phyloP scores from a whole-genome alignment of 2,113 vertebrate species.

The Rattus norvegicus region DNA sequence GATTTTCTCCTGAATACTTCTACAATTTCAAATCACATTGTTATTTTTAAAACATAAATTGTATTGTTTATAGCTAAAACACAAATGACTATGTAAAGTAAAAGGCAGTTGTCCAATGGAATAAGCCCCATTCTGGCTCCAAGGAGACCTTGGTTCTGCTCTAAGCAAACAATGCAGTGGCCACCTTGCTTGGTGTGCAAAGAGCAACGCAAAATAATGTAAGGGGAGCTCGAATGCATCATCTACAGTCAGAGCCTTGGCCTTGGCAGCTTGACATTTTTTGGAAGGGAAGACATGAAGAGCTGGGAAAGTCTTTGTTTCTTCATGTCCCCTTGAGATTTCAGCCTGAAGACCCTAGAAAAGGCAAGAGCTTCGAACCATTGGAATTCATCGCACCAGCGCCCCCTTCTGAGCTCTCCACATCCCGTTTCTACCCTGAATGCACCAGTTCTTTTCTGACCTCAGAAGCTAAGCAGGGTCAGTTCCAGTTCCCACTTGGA shows the following conservation, averaged over 20 bases:
- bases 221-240: not conserved
- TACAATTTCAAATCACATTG: conserved; percentile 17
- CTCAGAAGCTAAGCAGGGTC: not conserved
- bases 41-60: not conserved
- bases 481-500: not conserved
- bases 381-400: not conserved
- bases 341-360: not conserved
- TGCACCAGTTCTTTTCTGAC: not conserved
- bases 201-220: not conserved
- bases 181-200: not conserved
- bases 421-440: not conserved
- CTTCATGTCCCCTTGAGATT: not conserved
- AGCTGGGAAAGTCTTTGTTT: not conserved
- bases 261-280: not conserved
- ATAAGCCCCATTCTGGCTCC: not conserved
- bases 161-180: not conserved
- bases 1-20: not conserved
- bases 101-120: not conserved
- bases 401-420: not conserved
- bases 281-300: conserved; percentile 22
- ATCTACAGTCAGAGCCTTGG: not conserved
- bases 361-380: not conserved
- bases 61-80: not conserved
- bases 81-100: not conserved
- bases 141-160: not conserved